A percentile compares a stretch with the other conserved stretches of the same genome.
phyloP scores from a whole-genome alignment of 2,888 invertebrate species.

The Heteropelma amictum region DNA sequence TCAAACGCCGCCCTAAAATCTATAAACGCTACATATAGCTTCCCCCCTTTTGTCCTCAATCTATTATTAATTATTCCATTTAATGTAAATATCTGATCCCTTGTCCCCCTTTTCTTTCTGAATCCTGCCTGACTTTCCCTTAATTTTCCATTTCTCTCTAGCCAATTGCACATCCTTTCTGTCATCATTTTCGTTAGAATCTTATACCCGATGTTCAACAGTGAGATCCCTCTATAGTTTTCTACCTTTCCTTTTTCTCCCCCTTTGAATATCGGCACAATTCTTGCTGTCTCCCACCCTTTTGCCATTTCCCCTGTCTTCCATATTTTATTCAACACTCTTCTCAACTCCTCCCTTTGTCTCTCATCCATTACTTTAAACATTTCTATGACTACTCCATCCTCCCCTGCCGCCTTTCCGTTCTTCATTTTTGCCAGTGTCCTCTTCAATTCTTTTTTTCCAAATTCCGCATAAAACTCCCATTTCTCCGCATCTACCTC shows the following conservation, averaged over 20 bases:
- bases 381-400: not conserved
- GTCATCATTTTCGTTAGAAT: constrained; percentile 26
- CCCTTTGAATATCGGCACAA: constrained; percentile 20
- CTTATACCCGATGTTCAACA: constrained; percentile 35
- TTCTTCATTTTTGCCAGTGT: not conserved
- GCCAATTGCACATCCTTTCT: constrained; percentile 13
- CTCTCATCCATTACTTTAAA: not conserved
- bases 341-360: not conserved
- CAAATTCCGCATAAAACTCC: not conserved
- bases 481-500: not conserved
- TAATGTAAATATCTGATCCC: constrained; percentile 45
- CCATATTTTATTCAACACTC: constrained; percentile 17
- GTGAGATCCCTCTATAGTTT: constrained; percentile 32
- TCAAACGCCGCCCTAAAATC: no score
- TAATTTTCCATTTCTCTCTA: constrained; percentile 23
- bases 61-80: constrained; percentile 20
- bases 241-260: not conserved
- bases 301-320: not conserved
- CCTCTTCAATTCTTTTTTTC: not conserved
- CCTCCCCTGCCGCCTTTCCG: not conserved
- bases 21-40: constrained; percentile 1
- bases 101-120: constrained; percentile 38
- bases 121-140: constrained; percentile 52
- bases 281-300: constrained; percentile 33
- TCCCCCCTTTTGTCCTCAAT: not conserved